Conservation (phyloP, 2,797 vertebrate genomes). For the Acanthiza pusilla region DNA sequence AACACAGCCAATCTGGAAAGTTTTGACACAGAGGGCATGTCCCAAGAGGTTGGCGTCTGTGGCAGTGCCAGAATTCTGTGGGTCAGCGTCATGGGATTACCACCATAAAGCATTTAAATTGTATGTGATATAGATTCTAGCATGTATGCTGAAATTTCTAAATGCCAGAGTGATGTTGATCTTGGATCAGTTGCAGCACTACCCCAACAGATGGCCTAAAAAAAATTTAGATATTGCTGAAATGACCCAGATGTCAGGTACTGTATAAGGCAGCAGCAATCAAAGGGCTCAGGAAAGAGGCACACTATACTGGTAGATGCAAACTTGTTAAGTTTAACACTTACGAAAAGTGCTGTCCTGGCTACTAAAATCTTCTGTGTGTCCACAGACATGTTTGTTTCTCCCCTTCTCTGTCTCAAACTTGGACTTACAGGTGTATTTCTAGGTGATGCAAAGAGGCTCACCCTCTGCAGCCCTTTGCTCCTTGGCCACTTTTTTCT, state of each 20-base stretch:
- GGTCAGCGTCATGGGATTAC: background rate
- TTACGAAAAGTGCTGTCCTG: background rate
- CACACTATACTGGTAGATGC: background rate
- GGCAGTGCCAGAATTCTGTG: background rate
- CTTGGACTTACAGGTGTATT: background rate
- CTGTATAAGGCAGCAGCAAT: background rate
- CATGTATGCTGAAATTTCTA: background rate
- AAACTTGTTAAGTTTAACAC: background rate
- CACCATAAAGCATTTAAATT: background rate
- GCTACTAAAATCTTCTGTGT: background rate
- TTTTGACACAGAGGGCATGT: background rate
- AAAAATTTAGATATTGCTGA: background rate
- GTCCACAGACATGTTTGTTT: background rate
- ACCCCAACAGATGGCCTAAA: background rate
- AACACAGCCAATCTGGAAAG: background rate
- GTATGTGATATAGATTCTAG: background rate
- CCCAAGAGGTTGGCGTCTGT: background rate
- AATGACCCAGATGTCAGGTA: background rate
- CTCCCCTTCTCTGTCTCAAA: background rate
- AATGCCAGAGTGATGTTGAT: background rate
- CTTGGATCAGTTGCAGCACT: background rate
- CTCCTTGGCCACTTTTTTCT: background rate
- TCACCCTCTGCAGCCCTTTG: background rate
- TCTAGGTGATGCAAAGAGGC: background rate
- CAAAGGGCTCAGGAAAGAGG: background rate